Conservation (phyloP, 2,888 invertebrate species). For the Philaethria dido region DNA sequence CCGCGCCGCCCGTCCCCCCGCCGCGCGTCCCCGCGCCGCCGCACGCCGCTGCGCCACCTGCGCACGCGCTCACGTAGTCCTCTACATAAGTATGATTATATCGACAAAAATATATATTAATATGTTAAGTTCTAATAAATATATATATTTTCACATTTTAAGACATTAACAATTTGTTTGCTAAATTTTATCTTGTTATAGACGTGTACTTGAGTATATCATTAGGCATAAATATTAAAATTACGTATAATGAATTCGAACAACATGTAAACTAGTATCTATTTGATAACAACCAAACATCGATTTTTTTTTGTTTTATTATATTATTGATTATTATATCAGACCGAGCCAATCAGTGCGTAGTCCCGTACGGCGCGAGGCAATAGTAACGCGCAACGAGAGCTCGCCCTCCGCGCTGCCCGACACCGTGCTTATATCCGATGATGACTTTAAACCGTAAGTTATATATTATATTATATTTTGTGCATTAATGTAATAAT, state of each 20-base stretch:
- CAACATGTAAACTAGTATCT: too few relatives aligned
- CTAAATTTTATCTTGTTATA: too few relatives aligned
- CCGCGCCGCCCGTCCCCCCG: not conserved
- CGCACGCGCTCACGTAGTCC: slow-evolving; percentile 57
- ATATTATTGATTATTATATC: not conserved
- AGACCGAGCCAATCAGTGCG: slow-evolving; percentile 45
- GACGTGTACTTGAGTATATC: too few relatives aligned
- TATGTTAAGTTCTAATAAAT: too few relatives aligned
- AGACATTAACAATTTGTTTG: too few relatives aligned
- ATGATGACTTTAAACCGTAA: slow-evolving; percentile 73
- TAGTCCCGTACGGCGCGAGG: slow-evolving; percentile 67
- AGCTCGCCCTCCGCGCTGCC: slow-evolving; percentile 56
- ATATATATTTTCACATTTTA: too few relatives aligned
- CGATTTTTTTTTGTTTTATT: not conserved
- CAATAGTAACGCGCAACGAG: slow-evolving; percentile 59
- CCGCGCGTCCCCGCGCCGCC: not conserved
- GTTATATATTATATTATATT: slow-evolving; percentile 32
- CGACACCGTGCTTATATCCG: slow-evolving; percentile 75
- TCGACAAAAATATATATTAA: too few relatives aligned
- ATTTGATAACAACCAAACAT: too few relatives aligned
- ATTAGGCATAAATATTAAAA: too few relatives aligned
- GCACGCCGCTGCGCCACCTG: slow-evolving; percentile 38
- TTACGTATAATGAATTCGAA: too few relatives aligned
- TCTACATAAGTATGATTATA: slow-evolving; percentile 52
- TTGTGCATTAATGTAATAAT: too few relatives aligned